phyloP scores from a whole-genome alignment of 2,888 invertebrate species.

The Dilophus febrilis region DNA sequence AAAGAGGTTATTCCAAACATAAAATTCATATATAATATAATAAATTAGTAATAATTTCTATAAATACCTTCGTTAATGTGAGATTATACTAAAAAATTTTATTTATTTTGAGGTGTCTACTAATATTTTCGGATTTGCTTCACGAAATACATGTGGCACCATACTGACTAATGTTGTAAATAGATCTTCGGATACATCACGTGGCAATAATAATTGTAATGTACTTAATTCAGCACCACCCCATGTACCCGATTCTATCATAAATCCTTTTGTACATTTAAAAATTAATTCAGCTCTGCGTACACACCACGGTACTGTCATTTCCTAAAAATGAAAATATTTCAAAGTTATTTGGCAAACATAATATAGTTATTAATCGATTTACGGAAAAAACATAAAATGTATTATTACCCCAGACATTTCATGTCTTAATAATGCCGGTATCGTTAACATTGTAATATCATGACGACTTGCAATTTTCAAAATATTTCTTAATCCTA shows the following conservation, averaged over 20 bases:
- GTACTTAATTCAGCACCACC: slow-evolving; percentile 63
- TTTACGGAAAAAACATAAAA: neutral
- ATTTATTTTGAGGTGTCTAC: slow-evolving; percentile 28
- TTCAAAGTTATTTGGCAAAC: neutral
- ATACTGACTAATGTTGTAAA: slow-evolving; percentile 69
- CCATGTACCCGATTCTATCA: slow-evolving; percentile 95
- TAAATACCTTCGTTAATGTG: no score
- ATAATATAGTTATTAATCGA: slow-evolving; percentile 7
- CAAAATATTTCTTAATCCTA: slow-evolving; percentile 86
- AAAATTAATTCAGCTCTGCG: slow-evolving; percentile 92
- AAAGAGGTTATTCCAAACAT: no score
- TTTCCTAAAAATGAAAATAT: no score
- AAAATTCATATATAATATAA: no score
- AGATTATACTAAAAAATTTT: no score
- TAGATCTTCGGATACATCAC: slow-evolving; percentile 66
- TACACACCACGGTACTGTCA: slow-evolving; percentile 93
- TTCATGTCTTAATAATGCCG: slow-evolving; percentile 80
- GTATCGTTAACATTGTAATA: slow-evolving; percentile 81
- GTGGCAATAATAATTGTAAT: slow-evolving; percentile 47
- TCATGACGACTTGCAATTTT: slow-evolving; percentile 92
- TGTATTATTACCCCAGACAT: slow-evolving; percentile 62
- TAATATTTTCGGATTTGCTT: slow-evolving; percentile 81
- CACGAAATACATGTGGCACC: slow-evolving; percentile 82
- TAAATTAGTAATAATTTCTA: no score
- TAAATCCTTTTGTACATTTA: slow-evolving; percentile 98